A percentile compares a stretch with the other conserved stretches of the same genome.
Evolutionary conservation across 2,888 invertebrate genomes (phyloP).

Genomic region (Lithophane leautieri): DNA sequence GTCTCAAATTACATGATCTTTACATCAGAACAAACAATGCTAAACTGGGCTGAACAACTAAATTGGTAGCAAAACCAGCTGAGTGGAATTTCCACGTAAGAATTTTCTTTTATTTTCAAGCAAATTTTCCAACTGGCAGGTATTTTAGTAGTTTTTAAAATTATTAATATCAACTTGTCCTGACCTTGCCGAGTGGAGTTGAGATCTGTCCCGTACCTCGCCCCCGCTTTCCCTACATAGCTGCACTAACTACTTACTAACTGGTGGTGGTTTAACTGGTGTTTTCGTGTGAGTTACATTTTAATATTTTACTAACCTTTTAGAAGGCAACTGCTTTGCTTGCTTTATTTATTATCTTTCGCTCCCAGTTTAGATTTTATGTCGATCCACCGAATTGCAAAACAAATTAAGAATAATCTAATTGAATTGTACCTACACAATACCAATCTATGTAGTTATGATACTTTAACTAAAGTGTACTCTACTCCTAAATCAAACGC

Average conservation of each 20-base stretch:
- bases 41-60: neutral
- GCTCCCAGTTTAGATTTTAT: neutral
- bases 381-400: neutral
- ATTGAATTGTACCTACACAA: too few relatives aligned
- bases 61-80: neutral
- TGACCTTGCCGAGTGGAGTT: neutral
- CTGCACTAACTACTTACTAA: conserved; percentile 43
- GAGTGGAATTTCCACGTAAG: neutral
- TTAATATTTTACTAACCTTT: conserved; percentile 26
- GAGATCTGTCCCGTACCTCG: neutral
- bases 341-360: neutral
- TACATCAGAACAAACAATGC: neutral
- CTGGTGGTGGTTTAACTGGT: conserved; percentile 20
- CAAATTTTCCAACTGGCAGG: neutral
- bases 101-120: neutral
- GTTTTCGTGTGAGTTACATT: conserved; percentile 26
- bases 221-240: neutral
- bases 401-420: neutral
- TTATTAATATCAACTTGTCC: neutral
- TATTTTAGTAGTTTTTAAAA: neutral
- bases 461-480: neutral
- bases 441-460: neutral
- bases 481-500: neutral
- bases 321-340: neutral
- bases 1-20: conserved; percentile 9